Conservation (phyloP, 2,797 vertebrate genomes). For the Austrolebias charrua region DNA sequence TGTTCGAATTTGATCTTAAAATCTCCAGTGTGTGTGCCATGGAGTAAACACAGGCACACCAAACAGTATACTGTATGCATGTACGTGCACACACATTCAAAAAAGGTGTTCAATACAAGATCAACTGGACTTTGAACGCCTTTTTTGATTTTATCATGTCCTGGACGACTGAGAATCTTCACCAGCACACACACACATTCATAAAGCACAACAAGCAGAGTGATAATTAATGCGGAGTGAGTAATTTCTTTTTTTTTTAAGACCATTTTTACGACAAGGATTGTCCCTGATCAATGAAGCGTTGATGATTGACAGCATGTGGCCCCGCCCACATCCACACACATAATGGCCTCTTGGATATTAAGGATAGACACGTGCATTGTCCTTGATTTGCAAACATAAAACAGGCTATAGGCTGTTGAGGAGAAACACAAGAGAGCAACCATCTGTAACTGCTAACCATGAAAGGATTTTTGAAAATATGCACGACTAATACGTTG, state of each 20-base stretch:
- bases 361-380: constrained; percentile 54
- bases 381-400: constrained; percentile 46
- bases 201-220: constrained; percentile 48
- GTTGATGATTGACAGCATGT: constrained; percentile 77
- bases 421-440: constrained; percentile 1
- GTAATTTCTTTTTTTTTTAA: constrained; percentile 86
- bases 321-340: constrained; percentile 73
- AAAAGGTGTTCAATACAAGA: too few species aligned
- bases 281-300: constrained; percentile 82
- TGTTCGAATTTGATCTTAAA: constrained; percentile 55
- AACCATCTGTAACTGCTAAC: constrained; percentile 24
- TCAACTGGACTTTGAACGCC: too few species aligned
- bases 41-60: constrained; percentile 32
- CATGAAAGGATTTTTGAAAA: constrained; percentile 5
- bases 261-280: constrained; percentile 78
- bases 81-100: constrained; percentile 23
- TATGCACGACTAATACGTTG: constrained; percentile 8
- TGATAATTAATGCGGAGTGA: constrained; percentile 86
- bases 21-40: constrained; percentile 28
- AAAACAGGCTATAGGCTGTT: constrained; percentile 27
- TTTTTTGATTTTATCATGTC: too few species aligned
- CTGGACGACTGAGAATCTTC: too few species aligned
- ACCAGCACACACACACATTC: constrained; percentile 8
- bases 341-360: constrained; percentile 70
- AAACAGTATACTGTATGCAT: not conserved